Evolutionary conservation across 23 tunicate genomes (phyloP).

Genomic region (Oikopleura albicans): DNA sequence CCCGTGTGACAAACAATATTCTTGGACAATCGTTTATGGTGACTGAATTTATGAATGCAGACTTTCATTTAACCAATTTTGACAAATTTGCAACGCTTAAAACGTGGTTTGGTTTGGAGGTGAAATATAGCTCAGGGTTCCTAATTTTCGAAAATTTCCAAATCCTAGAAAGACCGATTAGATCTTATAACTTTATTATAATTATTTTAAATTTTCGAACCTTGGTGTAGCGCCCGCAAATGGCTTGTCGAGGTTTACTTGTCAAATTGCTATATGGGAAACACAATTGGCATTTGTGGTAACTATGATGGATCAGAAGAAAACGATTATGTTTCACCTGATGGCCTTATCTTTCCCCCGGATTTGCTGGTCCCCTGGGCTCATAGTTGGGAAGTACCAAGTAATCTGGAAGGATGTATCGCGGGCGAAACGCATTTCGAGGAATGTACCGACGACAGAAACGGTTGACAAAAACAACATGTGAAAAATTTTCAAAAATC

Average conservation of each 20-base stretch:
- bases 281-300: constrained; percentile 20
- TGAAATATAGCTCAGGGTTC: no score
- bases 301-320: constrained; percentile 24
- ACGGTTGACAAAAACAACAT: no score
- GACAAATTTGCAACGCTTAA: neutral
- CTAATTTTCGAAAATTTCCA: no score
- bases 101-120: neutral
- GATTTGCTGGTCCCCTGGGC: neutral
- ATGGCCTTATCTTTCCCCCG: no score
- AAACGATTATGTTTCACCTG: no score
- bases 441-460: neutral
- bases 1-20: neutral
- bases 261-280: neutral
- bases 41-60: neutral
- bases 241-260: neutral
- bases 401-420: constrained; percentile 7
- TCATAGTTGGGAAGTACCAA: constrained; percentile 9
- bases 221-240: neutral
- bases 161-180: no score
- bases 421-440: neutral
- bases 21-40: neutral
- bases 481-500: no score
- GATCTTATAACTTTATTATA: no score
- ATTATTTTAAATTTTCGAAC: no score
- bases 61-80: neutral